Evolutionary conservation across 2,113 vertebrate species (phyloP), one percentile per base, ranked within the genome.

Genomic region (Salminus brasiliensis): DNA sequence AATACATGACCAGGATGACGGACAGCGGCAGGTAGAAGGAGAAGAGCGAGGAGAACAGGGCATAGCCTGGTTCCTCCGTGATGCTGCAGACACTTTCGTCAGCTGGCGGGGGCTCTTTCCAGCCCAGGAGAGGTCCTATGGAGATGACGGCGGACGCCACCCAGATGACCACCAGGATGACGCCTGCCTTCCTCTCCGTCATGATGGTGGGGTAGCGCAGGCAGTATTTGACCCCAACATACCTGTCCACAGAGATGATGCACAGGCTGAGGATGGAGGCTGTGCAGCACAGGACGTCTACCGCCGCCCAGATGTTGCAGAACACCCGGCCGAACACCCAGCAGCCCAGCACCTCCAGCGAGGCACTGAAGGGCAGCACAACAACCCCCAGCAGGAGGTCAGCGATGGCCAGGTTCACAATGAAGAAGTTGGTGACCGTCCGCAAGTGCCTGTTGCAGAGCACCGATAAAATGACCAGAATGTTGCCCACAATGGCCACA

Each of bases 251-350:
- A 0, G 98, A 99, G 90, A 99, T 99, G 84, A 97, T 93, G 87
- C 98, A 99, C 45, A 99, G 92, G 91, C 98, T 99, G 89, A 99
- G 96, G 90, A 99, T 99, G 84, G 97, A 99, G 30, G 98, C 98
- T 0, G 98, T 98, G 91, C 98, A 99, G 87, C 98, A 99, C 32
- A 99, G 92, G 82, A 99, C 98, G 18, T 99, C 98, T 92, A 99
- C 97, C 0, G 97, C 98, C 0, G 98, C 98, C 98, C 98, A 99
- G 85, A 99, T 95, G 92, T 98, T 97, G 85, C 98, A 99, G 92
- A 99, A 99, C 65, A 97, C 91, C 72, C 98, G 92, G 5, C 98
- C 98, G 0, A 99, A 99, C 86, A 93, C 94, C 98, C 98, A 99
- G 89, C 96, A 96, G 29, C 96, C 98, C 78, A 98, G 13, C 0